Base-by-base conservation (phyloP, 2,888 invertebrate species). In the Eilema griseolum region DNA sequence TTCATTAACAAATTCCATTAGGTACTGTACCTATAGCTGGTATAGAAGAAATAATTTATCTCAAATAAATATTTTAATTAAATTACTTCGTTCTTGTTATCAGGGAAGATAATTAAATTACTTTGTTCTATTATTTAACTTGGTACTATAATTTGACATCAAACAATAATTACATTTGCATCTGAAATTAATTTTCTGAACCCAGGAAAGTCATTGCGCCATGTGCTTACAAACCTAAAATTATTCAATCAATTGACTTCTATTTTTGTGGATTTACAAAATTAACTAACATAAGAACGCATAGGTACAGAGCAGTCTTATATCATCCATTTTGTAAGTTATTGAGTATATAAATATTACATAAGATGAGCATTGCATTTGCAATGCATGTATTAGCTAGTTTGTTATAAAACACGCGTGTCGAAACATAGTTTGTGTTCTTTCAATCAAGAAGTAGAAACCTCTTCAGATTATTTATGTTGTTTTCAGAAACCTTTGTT, bases 401-500 rank as follows among this genome's bases (percentile, higher is more conserved):
- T n/a, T 52, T 52, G 52, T 52, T 52, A 52, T 52, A n/a, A 52
- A n/a, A n/a, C 20, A 52, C n/a, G 10, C n/a, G 52, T 10, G 4
- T 2, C 3, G n/a, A n/a, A 52, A n/a, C 8, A 0, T n/a, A 52
- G n/a, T 52, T 52, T 52, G n/a, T n/a, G 10, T 52, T 52, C 20
- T 52, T 52, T 52, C n/a, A 52, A 52, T 52, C 52, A n/a, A 52
- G 52, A 52, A n/a, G 52, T n/a, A n/a, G 20, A n/a, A n/a, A 52
- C 52, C n/a, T 52, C 52, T 20, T 46, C 20, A n/a, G n/a, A n/a
- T n/a, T 52, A 52, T 52, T 52, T n/a, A 52, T 46, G 8, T 52
- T 52, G 52, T n/a, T n/a, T 2, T 10, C n/a, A 52, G n/a, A 52
- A 52, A 52, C 52, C 52, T 52, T n/a, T 52, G 52, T n/a, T 52